Evolutionary conservation across 2,888 invertebrate genomes (phyloP).

Genomic region (Perizoma flavofasciatum): DNA sequence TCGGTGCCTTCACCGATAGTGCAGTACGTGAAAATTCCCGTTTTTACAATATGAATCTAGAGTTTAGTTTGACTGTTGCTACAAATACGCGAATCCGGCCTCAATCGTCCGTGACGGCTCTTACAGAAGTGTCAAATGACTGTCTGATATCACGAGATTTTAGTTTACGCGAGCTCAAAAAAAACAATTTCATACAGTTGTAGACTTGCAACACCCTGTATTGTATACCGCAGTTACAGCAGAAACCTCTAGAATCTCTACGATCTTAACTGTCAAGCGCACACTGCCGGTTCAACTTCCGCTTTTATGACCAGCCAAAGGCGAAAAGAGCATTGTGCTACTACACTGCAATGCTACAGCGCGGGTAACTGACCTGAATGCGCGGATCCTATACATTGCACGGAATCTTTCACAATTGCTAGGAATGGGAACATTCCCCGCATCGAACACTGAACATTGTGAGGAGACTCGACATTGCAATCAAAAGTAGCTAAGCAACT

Average conservation of each 20-base stretch:
- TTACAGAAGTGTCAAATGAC: too few relatives aligned
- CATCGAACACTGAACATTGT: slow-evolving; percentile 17
- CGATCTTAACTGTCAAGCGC: slow-evolving; percentile 10
- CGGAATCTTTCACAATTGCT: slow-evolving; percentile 13
- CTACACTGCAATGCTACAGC: slow-evolving; percentile 15
- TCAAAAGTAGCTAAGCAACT: slow-evolving; percentile 7
- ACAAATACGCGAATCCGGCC: too few relatives aligned
- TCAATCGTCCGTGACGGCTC: too few relatives aligned
- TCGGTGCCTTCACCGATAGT: too few relatives aligned
- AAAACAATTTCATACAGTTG: too few relatives aligned
- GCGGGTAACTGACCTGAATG: slow-evolving; percentile 23
- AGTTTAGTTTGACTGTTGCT: too few relatives aligned
- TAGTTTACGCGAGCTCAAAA: too few relatives aligned
- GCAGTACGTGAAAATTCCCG: too few relatives aligned
- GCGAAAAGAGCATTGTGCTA: slow-evolving; percentile 19
- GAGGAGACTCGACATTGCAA: background rate
- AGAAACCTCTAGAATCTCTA: background rate
- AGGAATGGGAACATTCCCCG: slow-evolving; percentile 16
- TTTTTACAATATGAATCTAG: too few relatives aligned
- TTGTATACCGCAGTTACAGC: background rate
- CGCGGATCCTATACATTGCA: slow-evolving; percentile 15
- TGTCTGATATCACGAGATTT: too few relatives aligned
- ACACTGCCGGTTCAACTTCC: slow-evolving; percentile 19
- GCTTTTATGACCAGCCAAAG: slow-evolving; percentile 23
- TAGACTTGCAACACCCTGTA: too few relatives aligned